A percentile compares a stretch with the other conserved stretches of the same genome.
Conservation (phyloP, 2,113 vertebrate genomes). For the Scophthalmus maximus region DNA sequence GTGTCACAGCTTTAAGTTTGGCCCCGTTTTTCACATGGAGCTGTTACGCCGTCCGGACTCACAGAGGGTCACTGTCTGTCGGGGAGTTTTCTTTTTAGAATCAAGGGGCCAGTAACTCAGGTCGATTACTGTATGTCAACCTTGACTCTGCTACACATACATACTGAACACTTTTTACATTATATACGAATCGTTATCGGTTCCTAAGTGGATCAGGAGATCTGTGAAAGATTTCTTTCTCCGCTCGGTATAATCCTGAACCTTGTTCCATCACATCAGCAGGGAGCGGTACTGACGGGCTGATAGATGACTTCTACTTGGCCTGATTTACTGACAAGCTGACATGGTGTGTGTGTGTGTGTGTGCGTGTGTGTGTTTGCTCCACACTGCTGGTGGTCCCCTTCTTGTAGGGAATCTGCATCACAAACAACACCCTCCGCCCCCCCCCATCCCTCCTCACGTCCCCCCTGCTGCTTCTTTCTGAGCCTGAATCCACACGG, state of each 20-base stretch:
- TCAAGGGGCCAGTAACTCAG: neutral
- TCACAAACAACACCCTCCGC: conserved; percentile 44
- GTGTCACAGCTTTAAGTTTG: conserved; percentile 40
- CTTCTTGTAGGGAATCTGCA: conserved; percentile 52
- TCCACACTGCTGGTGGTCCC: conserved; percentile 69
- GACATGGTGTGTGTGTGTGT: conserved; percentile 11
- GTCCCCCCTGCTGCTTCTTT: conserved; percentile 50
- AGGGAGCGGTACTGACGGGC: neutral
- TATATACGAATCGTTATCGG: too few relatives aligned
- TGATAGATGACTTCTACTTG: conserved; percentile 11
- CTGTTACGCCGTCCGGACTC: conserved; percentile 25
- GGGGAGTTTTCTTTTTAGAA: neutral
- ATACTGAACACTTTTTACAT: too few relatives aligned
- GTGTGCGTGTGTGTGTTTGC: conserved; percentile 14
- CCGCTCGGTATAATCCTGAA: too few relatives aligned
- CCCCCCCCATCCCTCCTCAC: neutral
- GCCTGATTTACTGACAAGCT: conserved; percentile 30
- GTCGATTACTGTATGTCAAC: neutral
- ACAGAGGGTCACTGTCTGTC: neutral
- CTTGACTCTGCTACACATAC: too few relatives aligned
- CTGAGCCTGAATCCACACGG: conserved; percentile 43
- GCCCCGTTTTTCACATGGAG: conserved; percentile 2
- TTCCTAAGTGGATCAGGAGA: too few relatives aligned
- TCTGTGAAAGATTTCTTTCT: too few relatives aligned
- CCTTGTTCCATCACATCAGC: conserved; percentile 17